Evolutionary conservation across 2,888 invertebrate genomes (phyloP).

Genomic region (Physocephala rufipes): DNA sequence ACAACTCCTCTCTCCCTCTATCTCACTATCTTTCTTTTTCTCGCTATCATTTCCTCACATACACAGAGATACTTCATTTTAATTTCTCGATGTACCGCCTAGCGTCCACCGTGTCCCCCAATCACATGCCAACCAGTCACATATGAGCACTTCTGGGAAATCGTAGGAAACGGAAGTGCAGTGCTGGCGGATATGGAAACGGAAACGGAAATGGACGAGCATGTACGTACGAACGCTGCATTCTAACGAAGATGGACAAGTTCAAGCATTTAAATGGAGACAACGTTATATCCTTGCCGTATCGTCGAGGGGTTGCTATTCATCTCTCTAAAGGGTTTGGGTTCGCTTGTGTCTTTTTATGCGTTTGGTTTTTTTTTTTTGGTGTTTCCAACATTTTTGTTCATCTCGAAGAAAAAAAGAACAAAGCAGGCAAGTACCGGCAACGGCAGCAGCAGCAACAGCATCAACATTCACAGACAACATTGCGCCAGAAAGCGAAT

Average conservation of each 20-base stretch:
- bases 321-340: conserved; percentile 9
- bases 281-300: not conserved
- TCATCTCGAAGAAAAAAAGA: not conserved
- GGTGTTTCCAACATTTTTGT: not conserved
- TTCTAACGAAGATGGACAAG: conserved; percentile 34
- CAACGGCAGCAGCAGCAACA: not conserved
- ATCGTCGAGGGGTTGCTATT: not conserved
- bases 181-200: conserved; percentile 12
- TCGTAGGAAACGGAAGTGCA: conserved; percentile 13
- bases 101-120: too few species aligned
- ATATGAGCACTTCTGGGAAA: conserved; percentile 17
- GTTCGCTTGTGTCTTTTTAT: conserved; percentile 10
- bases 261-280: conserved; percentile 25
- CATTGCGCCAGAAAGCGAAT: not conserved
- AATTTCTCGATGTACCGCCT: too few species aligned
- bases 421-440: not conserved
- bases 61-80: too few species aligned
- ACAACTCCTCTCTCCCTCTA: not conserved
- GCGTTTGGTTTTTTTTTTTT: conserved; percentile 14
- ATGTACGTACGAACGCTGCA: not conserved
- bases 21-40: not conserved
- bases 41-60: not conserved
- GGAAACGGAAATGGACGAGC: conserved; percentile 17
- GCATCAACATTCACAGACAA: not conserved
- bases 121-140: not conserved